These are phyloP conservation scores for Romanogobio albipinnatus DNA, from an alignment of 2,113 vertebrate species.

Conservation along the genomic window DNA sequence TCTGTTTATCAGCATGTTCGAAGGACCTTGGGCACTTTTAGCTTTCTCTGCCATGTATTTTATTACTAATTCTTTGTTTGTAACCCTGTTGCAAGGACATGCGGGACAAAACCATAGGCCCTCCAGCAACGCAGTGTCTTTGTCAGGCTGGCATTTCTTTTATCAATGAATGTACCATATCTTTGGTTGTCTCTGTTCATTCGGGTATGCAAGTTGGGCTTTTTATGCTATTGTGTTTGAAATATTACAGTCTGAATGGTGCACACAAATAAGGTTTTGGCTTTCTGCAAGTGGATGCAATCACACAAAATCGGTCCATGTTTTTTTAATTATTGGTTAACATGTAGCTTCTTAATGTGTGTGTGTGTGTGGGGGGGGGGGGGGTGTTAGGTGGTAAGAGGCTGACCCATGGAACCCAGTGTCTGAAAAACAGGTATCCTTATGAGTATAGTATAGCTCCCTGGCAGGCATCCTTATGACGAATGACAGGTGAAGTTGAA, in stretches of 20 bases:
- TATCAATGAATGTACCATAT: slow-evolving; percentile 2
- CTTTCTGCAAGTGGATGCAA: background rate
- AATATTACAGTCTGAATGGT: background rate
- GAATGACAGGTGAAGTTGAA: too few species aligned
- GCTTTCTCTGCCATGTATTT: slow-evolving; percentile 6
- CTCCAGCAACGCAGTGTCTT: background rate
- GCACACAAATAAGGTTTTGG: background rate
- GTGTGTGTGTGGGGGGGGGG: too few species aligned
- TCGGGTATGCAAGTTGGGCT: background rate
- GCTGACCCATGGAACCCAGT: too few species aligned
- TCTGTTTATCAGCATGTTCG: slow-evolving; percentile 21
- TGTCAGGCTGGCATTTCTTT: background rate
- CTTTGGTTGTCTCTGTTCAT: background rate
- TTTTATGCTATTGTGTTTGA: background rate
- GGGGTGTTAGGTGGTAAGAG: too few species aligned
- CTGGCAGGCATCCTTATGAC: too few species aligned
- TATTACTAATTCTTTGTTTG: slow-evolving; percentile 6
- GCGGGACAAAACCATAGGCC: background rate
- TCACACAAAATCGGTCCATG: background rate
- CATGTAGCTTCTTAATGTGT: background rate
- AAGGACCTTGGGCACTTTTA: slow-evolving; percentile 25
- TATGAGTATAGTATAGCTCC: too few species aligned
- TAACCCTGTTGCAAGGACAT: slow-evolving; percentile 25
- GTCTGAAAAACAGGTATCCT: too few species aligned
- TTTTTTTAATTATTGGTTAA: background rate